Percentiles rank a stretch among this genome's conserved stretches.
Conservation (phyloP, 2,797 vertebrate species). For the Lycodopsis pacificus region DNA sequence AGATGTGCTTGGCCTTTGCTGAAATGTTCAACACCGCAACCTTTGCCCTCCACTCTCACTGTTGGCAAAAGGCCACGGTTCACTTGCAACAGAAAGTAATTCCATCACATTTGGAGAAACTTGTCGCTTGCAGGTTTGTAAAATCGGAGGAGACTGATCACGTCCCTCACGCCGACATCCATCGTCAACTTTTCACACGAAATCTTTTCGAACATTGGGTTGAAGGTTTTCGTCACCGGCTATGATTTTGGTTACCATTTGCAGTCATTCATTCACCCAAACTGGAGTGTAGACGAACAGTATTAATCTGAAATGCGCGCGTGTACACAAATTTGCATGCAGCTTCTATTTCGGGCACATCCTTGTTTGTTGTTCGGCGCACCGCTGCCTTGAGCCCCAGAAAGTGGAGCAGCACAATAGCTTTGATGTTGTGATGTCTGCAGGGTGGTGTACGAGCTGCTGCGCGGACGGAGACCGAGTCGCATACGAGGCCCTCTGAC, state of each 20-base stretch:
- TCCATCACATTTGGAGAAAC: not conserved
- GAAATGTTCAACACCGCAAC: not conserved
- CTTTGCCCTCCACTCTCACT: not conserved
- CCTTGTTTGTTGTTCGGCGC: constrained; percentile 55
- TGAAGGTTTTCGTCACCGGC: not conserved
- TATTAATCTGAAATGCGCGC: constrained; percentile 16
- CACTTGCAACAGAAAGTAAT: not conserved
- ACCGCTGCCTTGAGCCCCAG: constrained; percentile 55
- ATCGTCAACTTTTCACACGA: not conserved
- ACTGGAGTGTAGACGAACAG: not conserved
- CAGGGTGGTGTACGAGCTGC: constrained; percentile 46
- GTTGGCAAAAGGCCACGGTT: not conserved
- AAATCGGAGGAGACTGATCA: not conserved
- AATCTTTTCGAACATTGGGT: not conserved
- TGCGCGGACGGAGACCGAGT: constrained; percentile 29
- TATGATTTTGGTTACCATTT: not conserved
- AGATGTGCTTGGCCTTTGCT: not conserved
- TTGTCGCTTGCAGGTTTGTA: not conserved
- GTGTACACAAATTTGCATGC: constrained; percentile 40
- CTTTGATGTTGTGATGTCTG: constrained; percentile 69
- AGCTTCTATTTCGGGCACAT: constrained; percentile 63
- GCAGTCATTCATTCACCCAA: not conserved
- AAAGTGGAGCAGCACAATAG: constrained; percentile 71
- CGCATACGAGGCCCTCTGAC: constrained; percentile 34
- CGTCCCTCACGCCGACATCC: not conserved